Percentiles rank a stretch among this genome's conserved stretches.
phyloP scores from a whole-genome alignment of 92 coral and sea anemone genomes.

The Galaxea fascicularis region DNA sequence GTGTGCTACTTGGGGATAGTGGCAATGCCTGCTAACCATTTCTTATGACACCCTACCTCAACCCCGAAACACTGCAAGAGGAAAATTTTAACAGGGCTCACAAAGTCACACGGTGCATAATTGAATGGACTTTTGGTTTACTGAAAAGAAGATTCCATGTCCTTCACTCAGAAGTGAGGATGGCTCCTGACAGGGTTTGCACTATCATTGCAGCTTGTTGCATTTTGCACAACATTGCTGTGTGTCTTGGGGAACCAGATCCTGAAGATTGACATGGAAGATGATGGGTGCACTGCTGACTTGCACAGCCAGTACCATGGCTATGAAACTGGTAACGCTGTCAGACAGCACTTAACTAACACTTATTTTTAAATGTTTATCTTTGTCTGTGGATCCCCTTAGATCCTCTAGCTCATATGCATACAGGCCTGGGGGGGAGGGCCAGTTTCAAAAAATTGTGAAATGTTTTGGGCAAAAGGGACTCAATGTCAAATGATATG shows the following conservation, averaged over 20 bases:
- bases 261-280: conserved; percentile 14
- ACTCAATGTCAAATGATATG: no score
- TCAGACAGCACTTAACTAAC: conserved; percentile 27
- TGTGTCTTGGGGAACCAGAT: conserved; percentile 54
- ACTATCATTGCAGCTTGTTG: conserved; percentile 76
- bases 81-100: conserved; percentile 49
- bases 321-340: conserved; percentile 64
- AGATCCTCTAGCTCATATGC: no score
- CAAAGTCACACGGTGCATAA: conserved; percentile 21
- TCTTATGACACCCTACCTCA: conserved; percentile 62
- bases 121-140: conserved; percentile 22
- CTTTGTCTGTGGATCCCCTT: no score
- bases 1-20: conserved; percentile 71
- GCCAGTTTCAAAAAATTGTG: no score
- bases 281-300: conserved; percentile 14
- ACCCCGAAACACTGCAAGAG: conserved; percentile 43
- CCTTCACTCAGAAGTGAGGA: no score
- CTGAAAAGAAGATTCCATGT: conserved; percentile 68
- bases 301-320: conserved; percentile 61
- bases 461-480: no score
- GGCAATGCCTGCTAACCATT: conserved; percentile 66
- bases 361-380: conserved; percentile 1
- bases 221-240: conserved; percentile 69
- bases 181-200: no score
- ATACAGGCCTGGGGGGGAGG: no score